phyloP scores from a whole-genome alignment of 2,797 vertebrate species.

The Oreochromis mossambicus region DNA sequence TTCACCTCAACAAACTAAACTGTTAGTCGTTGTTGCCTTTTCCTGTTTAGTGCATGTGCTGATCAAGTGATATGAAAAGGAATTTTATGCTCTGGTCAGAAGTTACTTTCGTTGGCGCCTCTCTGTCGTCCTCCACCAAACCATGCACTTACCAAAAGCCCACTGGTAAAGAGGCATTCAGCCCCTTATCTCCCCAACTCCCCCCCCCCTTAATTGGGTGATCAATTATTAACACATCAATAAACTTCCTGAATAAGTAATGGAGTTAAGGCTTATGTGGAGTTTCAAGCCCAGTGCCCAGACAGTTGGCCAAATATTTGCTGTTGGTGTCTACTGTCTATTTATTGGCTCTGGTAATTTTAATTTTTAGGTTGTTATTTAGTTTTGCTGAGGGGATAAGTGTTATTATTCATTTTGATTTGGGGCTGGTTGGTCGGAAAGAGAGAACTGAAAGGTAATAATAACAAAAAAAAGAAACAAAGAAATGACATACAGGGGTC shows the following conservation, averaged over 20 bases:
- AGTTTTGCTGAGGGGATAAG: slow-evolving; percentile 3
- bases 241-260: slow-evolving; percentile 81
- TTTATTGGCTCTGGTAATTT: slow-evolving; percentile 47
- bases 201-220: slow-evolving; percentile 78
- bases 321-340: slow-evolving; percentile 52
- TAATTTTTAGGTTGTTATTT: slow-evolving; percentile 34
- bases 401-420: slow-evolving; percentile 24
- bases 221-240: slow-evolving; percentile 84
- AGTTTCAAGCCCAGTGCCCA: slow-evolving; percentile 60
- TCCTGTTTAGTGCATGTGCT: neutral
- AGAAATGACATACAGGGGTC: neutral
- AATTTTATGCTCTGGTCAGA: slow-evolving; percentile 55
- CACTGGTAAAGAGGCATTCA: slow-evolving; percentile 73
- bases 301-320: slow-evolving; percentile 73
- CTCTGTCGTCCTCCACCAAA: slow-evolving; percentile 69
- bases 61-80: slow-evolving; percentile 31
- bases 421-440: neutral
- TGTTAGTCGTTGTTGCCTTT: neutral
- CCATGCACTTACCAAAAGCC: slow-evolving; percentile 78
- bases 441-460: neutral
- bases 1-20: neutral
- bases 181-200: slow-evolving; percentile 67
- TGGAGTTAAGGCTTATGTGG: slow-evolving; percentile 65
- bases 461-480: neutral
- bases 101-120: slow-evolving; percentile 64